Evolutionary conservation across 2,113 vertebrate genomes (phyloP).

Genomic region (Mormyrus iriodes): DNA sequence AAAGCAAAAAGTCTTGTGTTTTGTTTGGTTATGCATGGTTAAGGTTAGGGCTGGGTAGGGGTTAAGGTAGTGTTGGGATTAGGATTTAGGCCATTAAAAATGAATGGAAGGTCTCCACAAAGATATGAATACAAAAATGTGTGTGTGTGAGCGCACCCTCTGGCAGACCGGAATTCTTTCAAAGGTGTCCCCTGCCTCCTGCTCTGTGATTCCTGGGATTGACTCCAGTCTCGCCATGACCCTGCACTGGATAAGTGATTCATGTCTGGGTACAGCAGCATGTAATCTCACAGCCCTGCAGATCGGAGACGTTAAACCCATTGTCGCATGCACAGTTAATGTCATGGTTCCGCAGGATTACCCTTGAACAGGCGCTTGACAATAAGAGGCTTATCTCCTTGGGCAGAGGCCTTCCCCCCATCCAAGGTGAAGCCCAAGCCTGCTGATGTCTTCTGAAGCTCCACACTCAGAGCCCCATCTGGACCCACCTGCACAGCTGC

Average conservation of each 20-base stretch:
- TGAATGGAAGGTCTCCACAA: background rate
- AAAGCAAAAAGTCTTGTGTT: background rate
- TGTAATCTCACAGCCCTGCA: background rate
- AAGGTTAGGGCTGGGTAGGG: too few species aligned
- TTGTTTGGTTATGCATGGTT: background rate
- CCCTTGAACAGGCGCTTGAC: conserved; percentile 87
- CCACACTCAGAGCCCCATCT: conserved; percentile 63
- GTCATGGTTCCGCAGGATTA: conserved; percentile 39
- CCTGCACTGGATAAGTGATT: background rate
- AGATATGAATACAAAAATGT: too few species aligned
- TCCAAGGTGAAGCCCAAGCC: conserved; percentile 86
- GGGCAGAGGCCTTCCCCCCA: conserved; percentile 72
- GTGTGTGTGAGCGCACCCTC: too few species aligned
- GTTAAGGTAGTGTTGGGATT: background rate
- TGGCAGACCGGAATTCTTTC: background rate
- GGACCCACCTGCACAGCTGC: conserved; percentile 56
- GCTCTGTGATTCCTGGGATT: background rate
- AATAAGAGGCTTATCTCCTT: conserved; percentile 72
- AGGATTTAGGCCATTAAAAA: background rate
- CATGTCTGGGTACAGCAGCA: background rate
- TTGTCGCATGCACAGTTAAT: background rate
- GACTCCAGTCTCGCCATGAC: background rate
- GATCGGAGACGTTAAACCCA: background rate
- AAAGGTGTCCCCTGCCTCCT: background rate
- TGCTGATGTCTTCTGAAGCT: conserved; percentile 81